Evolutionary conservation across 92 coral and sea anemone species (phyloP).

Genomic region (Porites rus): DNA sequence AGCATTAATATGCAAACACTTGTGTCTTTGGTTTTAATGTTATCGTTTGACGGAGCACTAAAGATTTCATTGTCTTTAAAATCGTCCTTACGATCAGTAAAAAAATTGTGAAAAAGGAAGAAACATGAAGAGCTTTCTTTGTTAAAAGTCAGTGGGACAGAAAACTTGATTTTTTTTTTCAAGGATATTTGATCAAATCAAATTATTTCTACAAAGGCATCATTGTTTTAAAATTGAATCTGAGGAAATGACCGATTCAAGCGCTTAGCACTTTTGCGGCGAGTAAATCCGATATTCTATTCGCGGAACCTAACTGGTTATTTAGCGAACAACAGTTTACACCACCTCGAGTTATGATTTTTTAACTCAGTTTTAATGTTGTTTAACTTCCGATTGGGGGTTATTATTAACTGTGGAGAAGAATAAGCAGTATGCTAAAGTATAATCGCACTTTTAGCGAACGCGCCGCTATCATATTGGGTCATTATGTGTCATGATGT

Average conservation of each 20-base stretch:
- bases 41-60: slow-evolving; percentile 30
- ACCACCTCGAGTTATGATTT: slow-evolving; percentile 41
- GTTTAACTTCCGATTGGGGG: slow-evolving; percentile 43
- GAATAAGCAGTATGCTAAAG: background rate
- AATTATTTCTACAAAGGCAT: background rate
- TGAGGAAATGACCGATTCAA: background rate
- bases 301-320: slow-evolving; percentile 29
- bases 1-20: slow-evolving; percentile 83
- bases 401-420: slow-evolving; percentile 28
- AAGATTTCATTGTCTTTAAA: slow-evolving; percentile 32
- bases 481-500: slow-evolving; percentile 26
- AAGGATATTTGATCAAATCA: too few relatives aligned
- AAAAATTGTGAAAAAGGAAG: background rate
- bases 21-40: slow-evolving; percentile 31
- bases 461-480: slow-evolving; percentile 19
- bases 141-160: background rate
- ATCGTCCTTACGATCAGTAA: slow-evolving; percentile 7
- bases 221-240: background rate
- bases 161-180: background rate
- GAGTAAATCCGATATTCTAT: slow-evolving; percentile 8
- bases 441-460: slow-evolving; percentile 24
- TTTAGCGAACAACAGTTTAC: background rate
- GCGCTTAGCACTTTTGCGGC: background rate
- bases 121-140: background rate
- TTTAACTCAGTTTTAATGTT: slow-evolving; percentile 32